phyloP scores from a whole-genome alignment of 2,888 invertebrate genomes.

The Diaprepes abbreviatus region DNA sequence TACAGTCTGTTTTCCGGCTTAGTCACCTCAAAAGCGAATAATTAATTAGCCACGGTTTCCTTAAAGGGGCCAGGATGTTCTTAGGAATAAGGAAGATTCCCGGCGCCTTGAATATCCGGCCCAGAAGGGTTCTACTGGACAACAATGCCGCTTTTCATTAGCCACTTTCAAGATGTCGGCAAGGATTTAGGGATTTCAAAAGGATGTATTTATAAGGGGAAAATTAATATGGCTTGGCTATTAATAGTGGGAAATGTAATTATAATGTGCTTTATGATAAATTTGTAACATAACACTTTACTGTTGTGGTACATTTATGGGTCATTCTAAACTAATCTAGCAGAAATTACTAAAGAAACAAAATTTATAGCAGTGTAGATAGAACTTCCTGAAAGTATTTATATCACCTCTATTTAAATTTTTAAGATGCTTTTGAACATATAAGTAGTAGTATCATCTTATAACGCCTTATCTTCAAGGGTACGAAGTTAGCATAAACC shows the following conservation, averaged over 20 bases:
- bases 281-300: not conserved
- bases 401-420: too few species aligned
- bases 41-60: conserved; percentile 19
- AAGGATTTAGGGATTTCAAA: conserved; percentile 17
- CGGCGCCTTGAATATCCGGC: conserved; percentile 16
- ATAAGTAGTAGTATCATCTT: too few species aligned
- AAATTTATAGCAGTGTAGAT: too few species aligned
- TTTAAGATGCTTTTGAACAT: too few species aligned
- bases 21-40: conserved; percentile 15
- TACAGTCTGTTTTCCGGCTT: conserved; percentile 8
- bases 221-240: conserved; percentile 7
- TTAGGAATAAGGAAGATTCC: conserved; percentile 3
- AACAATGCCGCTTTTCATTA: conserved; percentile 20
- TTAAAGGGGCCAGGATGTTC: not conserved
- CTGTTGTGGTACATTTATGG: not conserved
- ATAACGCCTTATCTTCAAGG: too few species aligned
- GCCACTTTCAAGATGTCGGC: conserved; percentile 17
- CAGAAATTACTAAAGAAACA: too few species aligned
- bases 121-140: conserved; percentile 14
- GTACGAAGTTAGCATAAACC: too few species aligned
- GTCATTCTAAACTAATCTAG: not conserved
- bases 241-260: conserved; percentile 5
- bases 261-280: not conserved
- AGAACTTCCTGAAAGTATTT: too few species aligned
- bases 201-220: conserved; percentile 7